Conservation (phyloP, 2,113 vertebrate genomes). For the Ibidorhyncha struthersii region DNA sequence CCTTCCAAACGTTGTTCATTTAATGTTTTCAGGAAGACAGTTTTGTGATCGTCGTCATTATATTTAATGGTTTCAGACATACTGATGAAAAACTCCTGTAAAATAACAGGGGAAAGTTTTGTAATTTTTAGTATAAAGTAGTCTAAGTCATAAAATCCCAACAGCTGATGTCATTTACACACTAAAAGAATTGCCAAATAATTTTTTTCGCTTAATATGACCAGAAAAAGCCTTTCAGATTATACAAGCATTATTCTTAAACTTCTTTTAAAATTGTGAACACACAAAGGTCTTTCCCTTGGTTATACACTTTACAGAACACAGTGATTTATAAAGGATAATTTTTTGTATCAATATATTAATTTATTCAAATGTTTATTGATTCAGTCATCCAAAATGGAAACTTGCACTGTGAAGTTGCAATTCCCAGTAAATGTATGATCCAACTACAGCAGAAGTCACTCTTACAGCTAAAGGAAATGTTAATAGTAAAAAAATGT, state of each 20-base stretch:
- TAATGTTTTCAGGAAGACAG: conserved; percentile 93
- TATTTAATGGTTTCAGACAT: conserved; percentile 98
- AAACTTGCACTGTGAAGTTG: not conserved
- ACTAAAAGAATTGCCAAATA: not conserved
- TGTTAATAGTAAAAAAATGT: not conserved
- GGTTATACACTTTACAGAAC: not conserved
- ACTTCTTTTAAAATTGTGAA: not conserved
- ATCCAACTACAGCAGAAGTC: not conserved
- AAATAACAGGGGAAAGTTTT: not conserved
- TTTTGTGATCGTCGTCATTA: conserved; percentile 97
- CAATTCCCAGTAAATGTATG: not conserved
- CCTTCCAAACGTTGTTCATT: conserved; percentile 95
- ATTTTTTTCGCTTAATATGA: not conserved
- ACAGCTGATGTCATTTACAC: not conserved
- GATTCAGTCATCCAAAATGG: not conserved
- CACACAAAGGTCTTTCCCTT: not conserved
- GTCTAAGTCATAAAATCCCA: not conserved
- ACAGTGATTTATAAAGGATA: not conserved
- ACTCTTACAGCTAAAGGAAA: not conserved
- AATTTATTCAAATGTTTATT: not conserved
- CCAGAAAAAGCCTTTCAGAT: not conserved
- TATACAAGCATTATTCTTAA: not conserved
- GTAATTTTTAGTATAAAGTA: not conserved
- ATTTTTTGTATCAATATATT: not conserved
- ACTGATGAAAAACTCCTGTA: conserved; percentile 89